Evolutionary conservation across 2,113 vertebrate genomes (phyloP).

Genomic region (Boleophthalmus pectinirostris): DNA sequence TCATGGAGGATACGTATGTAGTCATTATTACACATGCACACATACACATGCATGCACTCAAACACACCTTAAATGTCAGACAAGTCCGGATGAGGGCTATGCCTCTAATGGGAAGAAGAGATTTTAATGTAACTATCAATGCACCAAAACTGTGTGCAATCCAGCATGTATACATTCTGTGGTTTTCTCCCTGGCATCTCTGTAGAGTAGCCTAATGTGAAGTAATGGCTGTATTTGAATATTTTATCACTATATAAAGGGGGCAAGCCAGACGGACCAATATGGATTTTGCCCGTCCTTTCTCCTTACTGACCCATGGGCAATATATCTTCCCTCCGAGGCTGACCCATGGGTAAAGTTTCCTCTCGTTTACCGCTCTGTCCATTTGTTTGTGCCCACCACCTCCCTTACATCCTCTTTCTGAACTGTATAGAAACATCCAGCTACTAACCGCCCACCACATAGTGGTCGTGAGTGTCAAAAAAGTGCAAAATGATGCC

Average conservation of each 20-base stretch:
- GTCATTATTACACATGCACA: constrained; percentile 25
- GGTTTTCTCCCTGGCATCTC: constrained; percentile 81
- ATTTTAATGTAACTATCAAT: constrained; percentile 82
- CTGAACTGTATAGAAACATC: constrained; percentile 62
- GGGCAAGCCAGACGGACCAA: constrained; percentile 78
- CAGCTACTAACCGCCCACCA: constrained; percentile 8
- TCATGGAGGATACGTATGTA: constrained; percentile 46
- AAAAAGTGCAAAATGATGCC: not conserved
- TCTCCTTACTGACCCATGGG: constrained; percentile 78
- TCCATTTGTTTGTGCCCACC: constrained; percentile 77
- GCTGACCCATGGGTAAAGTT: constrained; percentile 79
- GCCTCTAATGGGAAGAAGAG: constrained; percentile 78
- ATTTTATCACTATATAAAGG: constrained; percentile 84
- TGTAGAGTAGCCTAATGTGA: constrained; percentile 78
- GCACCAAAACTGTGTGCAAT: constrained; percentile 72
- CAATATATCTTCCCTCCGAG: constrained; percentile 76
- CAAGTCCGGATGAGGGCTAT: constrained; percentile 66
- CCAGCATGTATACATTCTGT: constrained; percentile 81
- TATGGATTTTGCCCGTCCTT: constrained; percentile 81
- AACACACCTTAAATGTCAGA: constrained; percentile 72
- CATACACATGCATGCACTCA: constrained; percentile 23
- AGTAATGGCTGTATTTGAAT: constrained; percentile 86
- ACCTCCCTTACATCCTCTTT: constrained; percentile 53
- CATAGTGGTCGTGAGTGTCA: not conserved
- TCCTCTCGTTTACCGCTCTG: constrained; percentile 76